Base-by-base conservation (phyloP, 2,113 vertebrate species). In the Zosterops borbonicus region DNA sequence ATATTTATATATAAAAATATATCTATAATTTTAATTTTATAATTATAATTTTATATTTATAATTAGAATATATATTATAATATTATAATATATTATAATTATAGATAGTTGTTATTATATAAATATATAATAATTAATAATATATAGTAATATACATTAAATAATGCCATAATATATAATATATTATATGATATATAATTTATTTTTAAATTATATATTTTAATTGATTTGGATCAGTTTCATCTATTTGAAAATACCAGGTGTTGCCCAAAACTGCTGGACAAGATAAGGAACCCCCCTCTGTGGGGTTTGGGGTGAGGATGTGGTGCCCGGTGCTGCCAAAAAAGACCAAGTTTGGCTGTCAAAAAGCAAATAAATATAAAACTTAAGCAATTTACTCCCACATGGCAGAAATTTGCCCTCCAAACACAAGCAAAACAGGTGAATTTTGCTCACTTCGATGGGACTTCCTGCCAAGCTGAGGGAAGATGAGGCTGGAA, bases 371-470 rank as follows among this genome's bases (percentile, higher is more conserved):
- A 14, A 53, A 59, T 29, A 33, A 60, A 9, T 11, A 28, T 11
- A 9, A 19, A 41, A 52, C 4, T 14, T 4, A 1, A 14, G 4
- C 15, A 3, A 31, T 46, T 82, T 27, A 10, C 27, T 17, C 25
- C 1, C 9, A 12, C 6, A 12, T 31, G 6, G 0, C 20, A 31
- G 46, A 59, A 92, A 39, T 52, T 28, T 58, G 71, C 33, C 39
- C 27, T 50, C 67, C 44, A 19, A 73, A 17, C 74, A 16, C 0
- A 13, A 56, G 44, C 0, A 0, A 7, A 62, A 5, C 0, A 14
- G 37, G 63, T 1, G 18, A 53, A 56, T 24, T 56, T 42, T 33
- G 53, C 47, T 71, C 27, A 0, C 37, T 22, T 17, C 1, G 69
- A 2, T 46, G 8, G 28, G 12, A 20, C 31, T 39, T n/a, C 31